Evolutionary conservation across 2,888 invertebrate species (phyloP).

Genomic region (Ectropis crepuscularia): DNA sequence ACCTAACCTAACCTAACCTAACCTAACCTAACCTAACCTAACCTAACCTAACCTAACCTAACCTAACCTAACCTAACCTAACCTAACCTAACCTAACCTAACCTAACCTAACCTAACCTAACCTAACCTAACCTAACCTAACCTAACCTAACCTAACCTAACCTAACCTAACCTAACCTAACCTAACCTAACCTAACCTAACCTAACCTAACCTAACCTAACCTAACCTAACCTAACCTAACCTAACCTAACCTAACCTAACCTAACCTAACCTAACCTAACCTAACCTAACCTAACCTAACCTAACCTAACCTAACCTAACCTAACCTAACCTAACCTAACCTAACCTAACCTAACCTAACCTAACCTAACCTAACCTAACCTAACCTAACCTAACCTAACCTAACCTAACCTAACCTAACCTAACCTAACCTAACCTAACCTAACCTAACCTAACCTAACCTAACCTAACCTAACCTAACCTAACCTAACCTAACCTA

Average conservation of each 20-base stretch:
- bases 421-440: slow-evolving; percentile 31
- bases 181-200: slow-evolving; percentile 38
- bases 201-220: slow-evolving; percentile 38
- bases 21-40: slow-evolving; percentile 41
- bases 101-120: slow-evolving; percentile 38
- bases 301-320: slow-evolving; percentile 29
- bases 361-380: slow-evolving; percentile 22
- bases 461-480: slow-evolving; percentile 34
- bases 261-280: slow-evolving; percentile 29
- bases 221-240: slow-evolving; percentile 39
- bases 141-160: slow-evolving; percentile 34
- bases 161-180: slow-evolving; percentile 32
- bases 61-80: slow-evolving; percentile 39
- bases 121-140: slow-evolving; percentile 36
- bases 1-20: too few species aligned
- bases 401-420: slow-evolving; percentile 25
- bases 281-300: slow-evolving; percentile 34
- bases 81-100: slow-evolving; percentile 41
- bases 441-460: slow-evolving; percentile 34
- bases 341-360: slow-evolving; percentile 14
- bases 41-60: slow-evolving; percentile 41
- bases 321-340: slow-evolving; percentile 14
- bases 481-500: slow-evolving; percentile 31
- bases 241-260: slow-evolving; percentile 36
- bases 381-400: slow-evolving; percentile 22